Evolutionary conservation across 2,113 vertebrate species (phyloP), one percentile per base, ranked within the genome.

Genomic region (Speoplatyrhinus poulsoni): DNA sequence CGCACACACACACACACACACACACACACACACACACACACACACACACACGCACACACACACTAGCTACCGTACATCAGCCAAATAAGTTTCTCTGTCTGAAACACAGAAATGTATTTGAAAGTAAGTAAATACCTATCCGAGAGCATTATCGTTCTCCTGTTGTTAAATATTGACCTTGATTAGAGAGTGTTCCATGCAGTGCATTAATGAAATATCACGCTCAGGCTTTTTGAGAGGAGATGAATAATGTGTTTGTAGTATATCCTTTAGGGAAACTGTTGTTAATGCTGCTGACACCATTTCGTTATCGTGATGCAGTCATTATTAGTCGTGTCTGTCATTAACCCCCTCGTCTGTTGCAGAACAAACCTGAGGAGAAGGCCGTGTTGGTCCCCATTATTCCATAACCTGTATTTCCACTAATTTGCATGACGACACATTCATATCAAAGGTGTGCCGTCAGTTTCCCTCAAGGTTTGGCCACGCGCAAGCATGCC

Each of bases 391-490:
- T 48, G 0, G 7, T 68, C 49, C 47, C 11, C 65, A 3, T 60
- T 60, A 52, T 53, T 33, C 57, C 33, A 69, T 53, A 4, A 71
- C 54, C 58, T 68, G 47, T 53, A 69, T 17, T 67, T 11, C 3
- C 1, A 49, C 66, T 76, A 50, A 0, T 53, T 64, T 60, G 46
- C 63, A 46, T 49, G n/a, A 17, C 11, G 69, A 66, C 17, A 69
- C 77, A 73, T 13, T 60, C 76, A 82, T 76, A 61, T 72, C 65
- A 76, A 69, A 70, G 26, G 26, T 26, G 26, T 26, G 2, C 26
- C 26, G 26, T 26, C 26, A 26, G 26, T 26, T 26, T 26, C 26
- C 26, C 26, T 26, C 26, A 26, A 26, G 26, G 26, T 26, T 26
- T 3, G 26, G 26, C 26, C 2, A 26, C 26, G 26, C 26, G 26